Base-by-base conservation (phyloP, 1,140 invertebrate species). In the Tetraneura akinire region DNA sequence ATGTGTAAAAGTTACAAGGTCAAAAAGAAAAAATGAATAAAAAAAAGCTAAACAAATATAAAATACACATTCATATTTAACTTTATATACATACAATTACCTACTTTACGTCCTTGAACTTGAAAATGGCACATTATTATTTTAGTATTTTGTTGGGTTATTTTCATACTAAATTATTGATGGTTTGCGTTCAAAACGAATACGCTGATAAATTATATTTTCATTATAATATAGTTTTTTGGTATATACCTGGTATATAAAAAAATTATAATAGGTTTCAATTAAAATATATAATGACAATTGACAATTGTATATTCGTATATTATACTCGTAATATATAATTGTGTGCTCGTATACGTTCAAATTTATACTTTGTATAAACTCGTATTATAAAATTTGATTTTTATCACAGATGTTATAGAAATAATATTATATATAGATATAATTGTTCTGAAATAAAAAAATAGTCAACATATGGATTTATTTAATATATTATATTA, bases 21-120 rank as follows among this genome's bases (percentile, higher is more conserved):
- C 29, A 8, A 10, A 0, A 26, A 3, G n/a, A 66, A 66, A 32
- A 42, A 6, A 37, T 13, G 49, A 51, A 29, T 51, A 47, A 26
- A 71, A 71, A 6, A 49, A 51, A 37, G 10, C 29, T 10, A 64
- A 13, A 29, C 5, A 42, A 45, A 57, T 8, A 26, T 26, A 26
- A 47, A 16, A 68, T 68, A 26, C 6, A 21, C 14, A 18, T 1
- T 2, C 0, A 14, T 13, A 23, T 57, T 5, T 26, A 14, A 21
- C 45, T 66, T 42, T 66, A 23, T 66, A 51, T 14, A 29, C 47
- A 26, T 51, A 51, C 57, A 53, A 37, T 74, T 74, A 74, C 55
- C 26, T 55, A n/a, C 0, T 62, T 42, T 8, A 26, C 32, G 55
- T 13, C 74, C 74, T 78, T 78, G 74, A 51, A 78, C 74, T 78